Evolutionary conservation across 2,113 vertebrate species (phyloP), one percentile per base, ranked within the genome.

Genomic region (Mus pahari): DNA sequence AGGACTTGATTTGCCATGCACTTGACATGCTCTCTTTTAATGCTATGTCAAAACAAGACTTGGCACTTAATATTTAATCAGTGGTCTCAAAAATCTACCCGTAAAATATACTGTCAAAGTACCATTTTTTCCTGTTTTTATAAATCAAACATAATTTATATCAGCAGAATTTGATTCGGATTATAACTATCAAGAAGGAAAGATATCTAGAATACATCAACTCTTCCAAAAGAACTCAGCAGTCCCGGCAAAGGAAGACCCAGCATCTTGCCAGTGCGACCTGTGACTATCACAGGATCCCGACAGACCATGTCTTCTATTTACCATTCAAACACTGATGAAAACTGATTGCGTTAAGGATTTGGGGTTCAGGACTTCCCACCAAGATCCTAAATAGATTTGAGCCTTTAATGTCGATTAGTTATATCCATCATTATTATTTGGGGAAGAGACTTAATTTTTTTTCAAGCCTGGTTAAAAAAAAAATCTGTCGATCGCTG

Each of bases 51-150:
- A 87, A 94, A 78, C 36, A 86, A 64, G 55, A 84, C 79, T 60
- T 86, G 73, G 53, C 92, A 3, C 79, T 87, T 93, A 70, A 90
- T 64, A 3, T 7, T 92, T 10, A 68, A 36, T 50, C 50, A 8
- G 55, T 71, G 95, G 62, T 48, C 93, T 58, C 17, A 93, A 97
- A 97, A 75, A 33, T 3, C 86, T 94, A 75, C 19, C 13, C 83
- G 91, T 87, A 70, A 70, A 84, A 64, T 45, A 50, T 66, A 45
- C 24, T 86, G 45, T 73, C 6, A 70, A 84, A 87, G 10, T 53
- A 86, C 3, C 17, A 17, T 68, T 91, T 82, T 9, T 11, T 90
- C 79, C 9, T 64, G 20, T 92, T 70, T 96, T 89, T 73, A 91
- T 66, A 78, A 68, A 84, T 71, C 70, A 31, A 66, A 9, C 5